Conservation (phyloP, 1,140 invertebrate genomes). For the Cotesia glomerata region DNA sequence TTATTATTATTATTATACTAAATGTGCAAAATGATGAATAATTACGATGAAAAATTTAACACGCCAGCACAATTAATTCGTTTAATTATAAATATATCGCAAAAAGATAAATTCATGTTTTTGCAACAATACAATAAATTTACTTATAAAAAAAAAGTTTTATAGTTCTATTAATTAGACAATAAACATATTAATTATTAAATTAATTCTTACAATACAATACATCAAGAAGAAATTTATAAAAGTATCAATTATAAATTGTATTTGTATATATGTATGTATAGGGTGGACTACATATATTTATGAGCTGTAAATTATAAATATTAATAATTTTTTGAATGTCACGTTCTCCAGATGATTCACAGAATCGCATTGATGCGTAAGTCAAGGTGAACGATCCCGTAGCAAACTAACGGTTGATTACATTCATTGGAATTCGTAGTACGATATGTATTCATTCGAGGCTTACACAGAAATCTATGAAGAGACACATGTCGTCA, state of each 20-base stretch:
- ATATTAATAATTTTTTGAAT: constrained; percentile 9
- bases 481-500: constrained; percentile 8
- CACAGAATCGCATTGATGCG: constrained; percentile 35
- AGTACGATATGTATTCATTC: constrained; percentile 51
- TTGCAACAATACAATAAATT: constrained; percentile 15
- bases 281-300: neutral
- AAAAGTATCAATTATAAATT: constrained; percentile 4
- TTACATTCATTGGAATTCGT: constrained; percentile 57
- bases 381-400: constrained; percentile 51
- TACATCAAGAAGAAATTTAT: constrained; percentile 9
- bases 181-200: neutral
- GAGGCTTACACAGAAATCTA: constrained; percentile 35
- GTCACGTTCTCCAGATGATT: constrained; percentile 12
- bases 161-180: neutral
- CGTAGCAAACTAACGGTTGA: constrained; percentile 59
- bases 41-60: constrained; percentile 5
- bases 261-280: neutral
- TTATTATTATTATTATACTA: neutral
- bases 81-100: neutral
- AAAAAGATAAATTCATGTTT: constrained; percentile 2
- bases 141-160: constrained; percentile 3
- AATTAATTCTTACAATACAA: constrained; percentile 8
- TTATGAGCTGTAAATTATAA: neutral
- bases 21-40: constrained; percentile 3
- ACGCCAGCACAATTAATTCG: constrained; percentile 2